Evolutionary conservation across 2,888 invertebrate genomes (phyloP), one percentile per base, ranked within the genome.

Genomic region (Falcaria lacertinaria): DNA sequence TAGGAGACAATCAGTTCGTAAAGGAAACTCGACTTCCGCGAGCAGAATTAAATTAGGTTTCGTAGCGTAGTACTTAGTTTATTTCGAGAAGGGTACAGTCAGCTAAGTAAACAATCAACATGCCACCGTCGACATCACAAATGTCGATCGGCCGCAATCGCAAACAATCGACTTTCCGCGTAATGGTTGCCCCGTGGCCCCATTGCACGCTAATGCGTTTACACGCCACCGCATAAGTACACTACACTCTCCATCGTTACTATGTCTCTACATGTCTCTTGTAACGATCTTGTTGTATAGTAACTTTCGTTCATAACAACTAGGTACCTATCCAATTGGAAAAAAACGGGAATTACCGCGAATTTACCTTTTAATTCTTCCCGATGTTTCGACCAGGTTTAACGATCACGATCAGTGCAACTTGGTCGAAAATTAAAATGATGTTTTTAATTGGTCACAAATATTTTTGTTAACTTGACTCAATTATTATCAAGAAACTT

Each of bases 151-250:
- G 41, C 50, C 53, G 57, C 69, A 80, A 79, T 50, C 53, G 57
- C 69, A 80, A 79, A 76, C 74, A 75, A 75, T 72, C 54, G 57
- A 44, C 52, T 66, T 78, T 79, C 80, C 63, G 50, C 57, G 78
- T 74, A 80, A 67, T 62, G 59, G 52, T 45, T 51, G 56, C 59
- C 59, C 56, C 64, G 62, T 63, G 80, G 58, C 75, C 75, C 56
- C 71, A 57, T 68, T 80, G 69, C 70, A 66, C 54, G 64, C 48
- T 73, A 77, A 78, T 74, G 65, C 66, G 57, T 69, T 76, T 61
- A 60, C 64, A 54, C 56, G 48, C 41, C 46, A 44, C 39, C 35
- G 45, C 28, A 40, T 48, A 45, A 50, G 56, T 48, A 52, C 41
- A 52, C n/a, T 44, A 42, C 47, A 6, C 52, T 39, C 16, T 39